Base-by-base conservation (phyloP, 2,797 vertebrate genomes). In the Sebastiscus tertius region DNA sequence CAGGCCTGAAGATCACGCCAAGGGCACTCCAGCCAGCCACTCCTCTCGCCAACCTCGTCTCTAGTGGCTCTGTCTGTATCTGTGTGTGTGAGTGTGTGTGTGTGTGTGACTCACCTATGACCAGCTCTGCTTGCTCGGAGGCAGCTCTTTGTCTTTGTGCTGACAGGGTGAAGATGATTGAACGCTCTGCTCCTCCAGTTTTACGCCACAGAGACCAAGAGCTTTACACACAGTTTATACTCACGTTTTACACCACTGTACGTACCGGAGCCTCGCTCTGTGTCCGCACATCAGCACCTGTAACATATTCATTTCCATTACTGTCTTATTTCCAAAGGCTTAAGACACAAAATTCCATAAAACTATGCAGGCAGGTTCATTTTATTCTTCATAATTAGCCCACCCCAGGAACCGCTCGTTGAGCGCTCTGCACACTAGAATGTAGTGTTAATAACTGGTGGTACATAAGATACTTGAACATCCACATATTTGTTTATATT, bases 61-160 rank as follows among this genome's bases (percentile, higher is more conserved):
- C 85, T 33, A 34, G 54, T 46, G 67, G 55, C 56, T 73, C 11
- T 11, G 20, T 60, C 20, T 72, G 70, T 61, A 26, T 72, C 7
- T 59, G 55, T 6, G 52, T 18, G 14, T 52, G 68, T 36, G 74
- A 77, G 71, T 29, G 60, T 85, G 49, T 80, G 58, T 60, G 81
- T 75, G 81, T 63, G 73, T 26, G 79, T 36, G 88, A 86, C 77
- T 93, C 93, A 92, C 91, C 91, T 93, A 73, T 89, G 93, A 92
- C 91, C 93, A 26, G 36, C 77, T 79, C 65, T 75, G 85, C 87
- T 93, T 34, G 94, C 93, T 93, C 78, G 77, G 82, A 93, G 94
- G 93, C 94, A 95, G 88, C 91, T 90, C 89, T 95, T 94, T 93
- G 91, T 94, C 93, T 94, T 95, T 89, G 70, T 72, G 87, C 81